Percentiles rank a stretch among this genome's conserved stretches.
Evolutionary conservation across 1,140 invertebrate species (phyloP).

Genomic region (Drosophila cardini): DNA sequence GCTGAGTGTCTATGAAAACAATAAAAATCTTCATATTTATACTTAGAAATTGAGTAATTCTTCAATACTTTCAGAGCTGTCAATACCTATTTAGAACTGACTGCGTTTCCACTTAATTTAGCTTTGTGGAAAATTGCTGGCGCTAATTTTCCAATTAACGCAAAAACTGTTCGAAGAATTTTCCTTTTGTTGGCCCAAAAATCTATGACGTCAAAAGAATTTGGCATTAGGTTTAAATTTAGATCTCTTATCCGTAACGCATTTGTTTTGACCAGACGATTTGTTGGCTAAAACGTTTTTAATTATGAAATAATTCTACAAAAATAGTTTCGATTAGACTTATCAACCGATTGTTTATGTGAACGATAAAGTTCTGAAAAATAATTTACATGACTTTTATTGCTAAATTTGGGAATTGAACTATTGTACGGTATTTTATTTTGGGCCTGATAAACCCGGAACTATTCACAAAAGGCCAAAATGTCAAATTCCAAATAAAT

Average conservation of each 20-base stretch:
- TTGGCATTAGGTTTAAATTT: slow-evolving; percentile 64
- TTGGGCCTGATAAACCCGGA: slow-evolving; percentile 54
- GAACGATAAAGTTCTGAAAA: neutral
- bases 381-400: neutral
- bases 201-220: slow-evolving; percentile 63
- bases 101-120: slow-evolving; percentile 38
- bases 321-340: slow-evolving; percentile 49
- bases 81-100: neutral
- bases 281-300: slow-evolving; percentile 11
- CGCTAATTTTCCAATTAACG: slow-evolving; percentile 34
- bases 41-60: slow-evolving; percentile 13
- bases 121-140: slow-evolving; percentile 4
- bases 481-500: slow-evolving; percentile 69
- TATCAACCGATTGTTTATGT: slow-evolving; percentile 33
- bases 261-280: slow-evolving; percentile 3
- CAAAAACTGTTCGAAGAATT: slow-evolving; percentile 31
- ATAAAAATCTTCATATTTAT: neutral
- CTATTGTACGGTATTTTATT: slow-evolving; percentile 14
- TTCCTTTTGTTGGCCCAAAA: slow-evolving; percentile 4
- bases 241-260: slow-evolving; percentile 22
- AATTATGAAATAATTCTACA: slow-evolving; percentile 57
- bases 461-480: slow-evolving; percentile 60
- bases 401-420: slow-evolving; percentile 36
- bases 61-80: neutral
- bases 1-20: slow-evolving; percentile 19